These are phyloP conservation scores for Acanthacorydalis orientalis DNA, from an alignment of 2,888 invertebrate species.

Conservation along the genomic window DNA sequence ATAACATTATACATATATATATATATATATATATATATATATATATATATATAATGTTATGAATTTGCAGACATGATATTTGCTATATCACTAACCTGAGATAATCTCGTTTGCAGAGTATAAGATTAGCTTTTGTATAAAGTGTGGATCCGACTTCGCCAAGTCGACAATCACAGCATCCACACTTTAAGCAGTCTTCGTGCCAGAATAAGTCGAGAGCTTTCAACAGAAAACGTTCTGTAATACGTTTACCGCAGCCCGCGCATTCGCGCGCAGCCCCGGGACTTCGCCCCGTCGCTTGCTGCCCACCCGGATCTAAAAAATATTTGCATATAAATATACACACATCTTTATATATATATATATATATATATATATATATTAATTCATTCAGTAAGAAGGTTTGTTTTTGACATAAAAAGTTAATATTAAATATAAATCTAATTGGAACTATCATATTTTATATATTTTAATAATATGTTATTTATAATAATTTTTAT, in stretches of 20 bases:
- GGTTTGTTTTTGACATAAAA: no score
- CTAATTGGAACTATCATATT: no score
- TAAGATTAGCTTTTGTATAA: slow-evolving; percentile 79
- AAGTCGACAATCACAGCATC: slow-evolving; percentile 83
- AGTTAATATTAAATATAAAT: no score
- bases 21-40: no score
- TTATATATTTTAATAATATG: no score
- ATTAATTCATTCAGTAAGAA: no score
- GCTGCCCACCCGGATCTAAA: slow-evolving; percentile 26
- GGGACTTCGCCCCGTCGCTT: slow-evolving; percentile 16
- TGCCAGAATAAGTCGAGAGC: slow-evolving; percentile 87
- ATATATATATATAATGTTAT: no score
- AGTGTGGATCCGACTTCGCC: slow-evolving; percentile 84
- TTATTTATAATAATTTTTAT: no score
- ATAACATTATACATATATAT: no score
- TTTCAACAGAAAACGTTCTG: slow-evolving; percentile 64
- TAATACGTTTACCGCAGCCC: slow-evolving; percentile 73
- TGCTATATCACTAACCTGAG: slow-evolving; percentile 45
- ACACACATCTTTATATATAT: background rate
- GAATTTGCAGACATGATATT: no score
- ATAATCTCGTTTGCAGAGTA: slow-evolving; percentile 83
- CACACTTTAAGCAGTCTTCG: slow-evolving; percentile 84
- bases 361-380: no score
- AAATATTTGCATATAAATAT: slow-evolving; percentile 8
- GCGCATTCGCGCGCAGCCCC: slow-evolving; percentile 34